These are phyloP conservation scores for Sarcoramphus papa DNA, from an alignment of 2,797 vertebrate genomes.

Conservation along the genomic window DNA sequence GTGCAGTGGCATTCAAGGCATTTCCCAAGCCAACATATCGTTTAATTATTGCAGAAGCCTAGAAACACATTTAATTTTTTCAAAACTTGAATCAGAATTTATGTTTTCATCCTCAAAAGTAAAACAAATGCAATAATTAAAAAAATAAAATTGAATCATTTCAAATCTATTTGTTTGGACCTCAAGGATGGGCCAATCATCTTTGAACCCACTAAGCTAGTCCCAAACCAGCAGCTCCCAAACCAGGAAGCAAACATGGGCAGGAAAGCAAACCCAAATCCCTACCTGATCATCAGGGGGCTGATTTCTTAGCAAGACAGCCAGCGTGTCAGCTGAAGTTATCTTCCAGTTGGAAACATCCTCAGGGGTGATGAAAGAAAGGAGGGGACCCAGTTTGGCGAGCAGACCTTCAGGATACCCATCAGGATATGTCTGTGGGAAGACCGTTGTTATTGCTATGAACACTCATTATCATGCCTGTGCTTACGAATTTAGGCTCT, in stretches of 20 bases:
- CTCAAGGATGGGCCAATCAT: background rate
- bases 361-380: background rate
- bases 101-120: background rate
- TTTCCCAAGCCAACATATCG: background rate
- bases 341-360: slow-evolving; percentile 61
- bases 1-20: background rate
- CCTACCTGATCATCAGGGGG: background rate
- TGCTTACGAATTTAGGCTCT: background rate
- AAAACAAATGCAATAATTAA: background rate
- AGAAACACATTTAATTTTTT: background rate
- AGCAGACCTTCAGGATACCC: slow-evolving; percentile 63
- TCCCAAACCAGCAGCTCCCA: background rate
- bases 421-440: slow-evolving; percentile 53
- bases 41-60: slow-evolving; percentile 48
- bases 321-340: slow-evolving; percentile 35
- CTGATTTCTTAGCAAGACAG: background rate
- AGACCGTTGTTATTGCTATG: background rate
- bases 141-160: accelerated
- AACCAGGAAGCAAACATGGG: background rate
- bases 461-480: background rate
- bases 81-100: background rate
- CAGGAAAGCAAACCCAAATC: background rate
- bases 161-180: background rate
- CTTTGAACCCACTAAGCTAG: background rate
- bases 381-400: background rate